Conservation (phyloP, 30 jellyfish, hydroid and myxozoan genomes). For the Turritopsis dohrnii region DNA sequence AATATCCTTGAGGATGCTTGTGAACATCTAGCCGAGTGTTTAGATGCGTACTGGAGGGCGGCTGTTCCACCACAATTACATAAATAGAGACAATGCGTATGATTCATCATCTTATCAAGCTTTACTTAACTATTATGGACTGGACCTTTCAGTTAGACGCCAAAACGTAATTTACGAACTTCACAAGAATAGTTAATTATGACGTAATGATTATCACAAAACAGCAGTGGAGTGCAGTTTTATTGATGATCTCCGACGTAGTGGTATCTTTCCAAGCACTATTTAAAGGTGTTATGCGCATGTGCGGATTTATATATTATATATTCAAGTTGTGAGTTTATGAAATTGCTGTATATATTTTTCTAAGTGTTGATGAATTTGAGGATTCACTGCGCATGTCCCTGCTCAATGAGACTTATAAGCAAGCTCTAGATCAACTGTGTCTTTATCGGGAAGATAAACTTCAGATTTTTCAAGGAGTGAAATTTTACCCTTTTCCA, state of each 20-base stretch:
- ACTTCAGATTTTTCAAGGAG: too few species aligned
- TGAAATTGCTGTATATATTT: too few species aligned
- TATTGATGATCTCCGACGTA: neutral
- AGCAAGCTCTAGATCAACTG: too few species aligned
- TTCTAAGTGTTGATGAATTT: too few species aligned
- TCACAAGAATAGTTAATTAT: conserved; percentile 79
- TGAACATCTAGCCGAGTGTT: conserved; percentile 93
- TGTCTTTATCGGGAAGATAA: too few species aligned
- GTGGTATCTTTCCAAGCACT: neutral
- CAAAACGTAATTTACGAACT: conserved; percentile 93
- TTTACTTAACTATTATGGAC: conserved; percentile 66
- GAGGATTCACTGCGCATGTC: too few species aligned
- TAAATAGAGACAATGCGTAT: conserved; percentile 47
- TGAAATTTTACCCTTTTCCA: too few species aligned
- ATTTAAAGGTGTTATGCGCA: neutral
- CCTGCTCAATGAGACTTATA: too few species aligned
- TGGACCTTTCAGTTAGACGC: conserved; percentile 92
- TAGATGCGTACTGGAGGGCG: conserved; percentile 98
- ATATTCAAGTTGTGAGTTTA: too few species aligned
- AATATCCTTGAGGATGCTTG: conserved; percentile 98
- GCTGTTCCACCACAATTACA: conserved; percentile 89
- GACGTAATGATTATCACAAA: neutral
- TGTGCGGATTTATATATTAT: neutral
- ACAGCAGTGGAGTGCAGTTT: neutral
- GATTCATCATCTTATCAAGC: conserved; percentile 67